A percentile compares a stretch with the other conserved stretches of the same genome.
Evolutionary conservation across 2,113 vertebrate species (phyloP).

Genomic region (Dipodomys merriami): DNA sequence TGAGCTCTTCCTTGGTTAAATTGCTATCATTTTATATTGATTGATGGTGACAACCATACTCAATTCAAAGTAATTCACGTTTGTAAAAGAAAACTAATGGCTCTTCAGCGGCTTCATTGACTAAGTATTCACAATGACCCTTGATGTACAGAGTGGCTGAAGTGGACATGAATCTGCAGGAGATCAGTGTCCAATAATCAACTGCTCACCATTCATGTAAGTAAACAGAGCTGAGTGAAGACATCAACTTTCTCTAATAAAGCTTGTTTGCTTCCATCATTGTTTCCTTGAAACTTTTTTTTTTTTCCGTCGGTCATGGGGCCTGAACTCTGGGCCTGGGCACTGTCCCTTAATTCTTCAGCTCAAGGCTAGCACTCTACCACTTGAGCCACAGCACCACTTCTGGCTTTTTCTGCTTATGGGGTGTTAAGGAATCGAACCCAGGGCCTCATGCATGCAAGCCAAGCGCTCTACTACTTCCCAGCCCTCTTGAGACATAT

Average conservation of each 20-base stretch:
- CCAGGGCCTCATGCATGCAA: too few relatives aligned
- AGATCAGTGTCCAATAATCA: not conserved
- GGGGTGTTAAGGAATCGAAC: too few relatives aligned
- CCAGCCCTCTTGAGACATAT: not conserved
- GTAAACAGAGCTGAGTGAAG: not conserved
- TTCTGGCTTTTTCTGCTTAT: too few relatives aligned
- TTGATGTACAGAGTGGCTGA: not conserved
- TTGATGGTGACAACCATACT: not conserved
- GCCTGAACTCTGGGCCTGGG: too few relatives aligned
- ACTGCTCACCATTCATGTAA: not conserved
- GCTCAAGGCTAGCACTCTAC: too few relatives aligned
- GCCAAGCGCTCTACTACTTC: too few relatives aligned
- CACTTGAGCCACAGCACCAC: too few relatives aligned
- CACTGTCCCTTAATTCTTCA: too few relatives aligned
- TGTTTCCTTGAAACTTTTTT: not conserved
- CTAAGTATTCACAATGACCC: not conserved
- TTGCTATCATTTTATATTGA: not conserved
- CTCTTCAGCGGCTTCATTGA: not conserved
- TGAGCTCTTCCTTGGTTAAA: not conserved
- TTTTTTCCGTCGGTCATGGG: too few relatives aligned
- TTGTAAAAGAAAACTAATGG: not conserved
- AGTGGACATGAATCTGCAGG: not conserved
- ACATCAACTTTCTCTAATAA: not conserved
- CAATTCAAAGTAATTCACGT: slow-evolving; percentile 3
- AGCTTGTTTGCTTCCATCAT: not conserved